Evolutionary conservation across 2,888 invertebrate genomes (phyloP).

Genomic region (Ennomos erosarius): DNA sequence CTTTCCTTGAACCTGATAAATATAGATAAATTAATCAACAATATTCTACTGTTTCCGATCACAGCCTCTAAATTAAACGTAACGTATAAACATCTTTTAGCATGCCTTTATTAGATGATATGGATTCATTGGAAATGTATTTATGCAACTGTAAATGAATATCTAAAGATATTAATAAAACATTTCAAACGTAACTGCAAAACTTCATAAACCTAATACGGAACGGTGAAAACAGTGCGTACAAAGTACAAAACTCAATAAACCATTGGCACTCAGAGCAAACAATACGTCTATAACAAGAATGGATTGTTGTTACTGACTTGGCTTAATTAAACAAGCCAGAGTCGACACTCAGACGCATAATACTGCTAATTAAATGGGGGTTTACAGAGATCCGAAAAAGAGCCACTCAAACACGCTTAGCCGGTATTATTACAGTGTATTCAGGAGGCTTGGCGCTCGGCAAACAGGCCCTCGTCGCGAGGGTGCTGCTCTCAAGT

Average conservation of each 20-base stretch:
- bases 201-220: conserved; percentile 21
- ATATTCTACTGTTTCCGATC: no score
- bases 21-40: no score
- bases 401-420: conserved; percentile 85
- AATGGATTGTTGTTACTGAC: conserved; percentile 82
- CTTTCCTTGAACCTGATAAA: no score
- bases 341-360: conserved; percentile 82
- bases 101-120: no score
- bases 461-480: conserved; percentile 80
- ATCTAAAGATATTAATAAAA: no score
- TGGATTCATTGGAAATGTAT: no score
- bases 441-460: conserved; percentile 78
- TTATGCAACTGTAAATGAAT: no score
- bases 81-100: no score
- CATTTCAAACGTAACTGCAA: background rate
- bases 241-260: conserved; percentile 45
- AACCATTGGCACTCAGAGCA: conserved; percentile 58
- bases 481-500: conserved; percentile 84
- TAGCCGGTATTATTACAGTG: conserved; percentile 84
- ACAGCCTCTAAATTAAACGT: no score
- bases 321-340: conserved; percentile 83
- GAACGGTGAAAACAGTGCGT: conserved; percentile 27
- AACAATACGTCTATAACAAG: conserved; percentile 66
- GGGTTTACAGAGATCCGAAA: conserved; percentile 84
- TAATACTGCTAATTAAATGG: conserved; percentile 84